These are phyloP conservation scores for Tenualosa thibaudeaui DNA, from an alignment of 2,797 vertebrate species.

Conservation along the genomic window DNA sequence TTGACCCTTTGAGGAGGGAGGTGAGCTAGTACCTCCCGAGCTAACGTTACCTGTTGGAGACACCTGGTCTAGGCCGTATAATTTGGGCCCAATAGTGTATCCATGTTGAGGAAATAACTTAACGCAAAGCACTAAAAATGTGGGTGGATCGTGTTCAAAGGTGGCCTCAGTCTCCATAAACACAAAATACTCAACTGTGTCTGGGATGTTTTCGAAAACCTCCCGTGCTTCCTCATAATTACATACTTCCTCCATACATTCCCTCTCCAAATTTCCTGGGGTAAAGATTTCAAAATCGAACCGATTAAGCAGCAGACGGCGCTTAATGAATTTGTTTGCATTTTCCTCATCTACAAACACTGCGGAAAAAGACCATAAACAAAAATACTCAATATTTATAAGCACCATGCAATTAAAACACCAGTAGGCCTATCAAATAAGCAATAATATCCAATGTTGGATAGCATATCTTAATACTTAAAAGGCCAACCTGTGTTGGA, in stretches of 20 bases:
- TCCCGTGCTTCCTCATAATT: slow-evolving; percentile 94
- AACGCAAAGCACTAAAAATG: not conserved
- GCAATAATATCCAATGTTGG: too few relatives aligned
- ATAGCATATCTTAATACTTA: not conserved
- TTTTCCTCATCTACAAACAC: slow-evolving; percentile 83
- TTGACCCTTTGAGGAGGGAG: too few relatives aligned
- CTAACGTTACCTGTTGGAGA: too few relatives aligned
- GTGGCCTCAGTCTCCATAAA: not conserved
- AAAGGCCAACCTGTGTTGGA: not conserved
- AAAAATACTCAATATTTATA: not conserved
- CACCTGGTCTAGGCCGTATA: too few relatives aligned
- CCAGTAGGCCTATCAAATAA: not conserved
- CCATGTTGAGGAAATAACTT: not conserved
- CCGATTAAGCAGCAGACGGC: slow-evolving; percentile 87
- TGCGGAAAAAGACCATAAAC: slow-evolving; percentile 50
- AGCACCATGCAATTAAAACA: not conserved
- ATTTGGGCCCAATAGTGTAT: too few relatives aligned
- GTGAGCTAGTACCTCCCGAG: too few relatives aligned
- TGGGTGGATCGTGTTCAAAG: not conserved
- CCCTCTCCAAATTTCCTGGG: slow-evolving; percentile 87
- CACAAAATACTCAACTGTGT: slow-evolving; percentile 77
- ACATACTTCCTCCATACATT: slow-evolving; percentile 89
- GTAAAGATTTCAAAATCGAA: slow-evolving; percentile 94
- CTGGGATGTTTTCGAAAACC: slow-evolving; percentile 81
- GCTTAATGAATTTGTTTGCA: slow-evolving; percentile 84